Evolutionary conservation across 2,113 vertebrate species (phyloP), one percentile per base, ranked within the genome.

Genomic region (Tupaia chinensis): DNA sequence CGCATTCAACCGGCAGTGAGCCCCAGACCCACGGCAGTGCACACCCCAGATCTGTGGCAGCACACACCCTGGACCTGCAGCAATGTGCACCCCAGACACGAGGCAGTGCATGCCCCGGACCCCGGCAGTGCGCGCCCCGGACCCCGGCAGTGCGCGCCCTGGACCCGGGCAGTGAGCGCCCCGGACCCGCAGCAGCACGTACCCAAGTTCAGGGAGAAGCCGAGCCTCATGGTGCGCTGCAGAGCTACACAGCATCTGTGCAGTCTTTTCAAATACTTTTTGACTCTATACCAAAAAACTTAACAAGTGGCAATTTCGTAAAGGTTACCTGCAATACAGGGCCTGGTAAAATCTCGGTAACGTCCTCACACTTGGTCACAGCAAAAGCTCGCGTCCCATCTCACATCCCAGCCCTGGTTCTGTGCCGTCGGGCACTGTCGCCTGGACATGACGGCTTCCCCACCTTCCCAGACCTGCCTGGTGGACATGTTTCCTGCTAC

Each of bases 201-300:
- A 5, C 44, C 44, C 44, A 44, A 44, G 44, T 44, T 44, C 5
- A 44, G 44, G 44, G 44, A 44, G 44, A 44, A 44, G 44, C 44
- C 44, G 44, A 44, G n/a, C 32, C 68, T 32, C 65, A 29, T 2
- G 16, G 16, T 2, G 17, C 16, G 34, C 44, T 44, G 44, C 44
- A 44, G 9, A 70, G 65, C 0, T 54, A 9, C 54, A 23, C 1
- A 3, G 27, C 44, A 44, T 44, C 32, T 1, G 53, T 1, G 25
- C 0, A 53, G 9, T n/a, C 54, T 81, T 85, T 68, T 32, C 66
- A 87, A 70, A 29, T 78, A 16, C 27, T 53, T 73, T 61, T 60
- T 90, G 56, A 95, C 44, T 34, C 78, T 15, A 70, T 17, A 20
- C 27, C 61, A 87, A 88, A 76, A 81, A 76, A 81, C 74, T 85